phyloP scores from a whole-genome alignment of 2,888 invertebrate genomes.

The Mythimna ferrago region DNA sequence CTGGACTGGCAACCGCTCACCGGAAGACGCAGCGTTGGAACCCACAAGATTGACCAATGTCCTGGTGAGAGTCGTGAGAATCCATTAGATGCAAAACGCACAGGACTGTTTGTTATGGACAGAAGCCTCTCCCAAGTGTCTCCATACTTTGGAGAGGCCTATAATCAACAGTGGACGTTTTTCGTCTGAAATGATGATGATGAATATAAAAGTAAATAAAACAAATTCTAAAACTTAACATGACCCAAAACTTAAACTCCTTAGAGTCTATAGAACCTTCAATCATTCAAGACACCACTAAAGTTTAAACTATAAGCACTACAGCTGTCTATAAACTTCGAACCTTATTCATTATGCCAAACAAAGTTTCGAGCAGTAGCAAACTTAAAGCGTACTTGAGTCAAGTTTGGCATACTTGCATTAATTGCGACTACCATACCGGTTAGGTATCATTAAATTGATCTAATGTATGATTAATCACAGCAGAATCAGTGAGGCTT shows the following conservation, averaged over 20 bases:
- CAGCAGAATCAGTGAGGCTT: slow-evolving; percentile 2
- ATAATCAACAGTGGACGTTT: too few species aligned
- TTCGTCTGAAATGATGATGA: too few species aligned
- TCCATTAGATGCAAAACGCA: too few species aligned
- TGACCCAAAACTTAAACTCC: neutral
- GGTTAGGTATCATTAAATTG: slow-evolving; percentile 39
- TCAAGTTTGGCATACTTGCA: slow-evolving; percentile 49
- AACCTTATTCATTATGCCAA: slow-evolving; percentile 50
- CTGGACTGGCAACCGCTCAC: too few species aligned
- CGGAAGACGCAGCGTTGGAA: too few species aligned
- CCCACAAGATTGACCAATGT: too few species aligned
- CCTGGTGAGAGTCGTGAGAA: too few species aligned
- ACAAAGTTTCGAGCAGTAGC: slow-evolving; percentile 31
- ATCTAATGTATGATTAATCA: slow-evolving; percentile 39
- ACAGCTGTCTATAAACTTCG: slow-evolving; percentile 31
- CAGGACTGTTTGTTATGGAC: too few species aligned
- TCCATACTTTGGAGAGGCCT: too few species aligned
- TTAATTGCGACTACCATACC: slow-evolving; percentile 36
- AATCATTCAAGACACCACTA: neutral
- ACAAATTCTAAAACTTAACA: neutral
- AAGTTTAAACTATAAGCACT: slow-evolving; percentile 11
- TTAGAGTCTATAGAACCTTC: neutral
- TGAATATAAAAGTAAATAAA: too few species aligned
- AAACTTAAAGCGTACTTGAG: slow-evolving; percentile 36
- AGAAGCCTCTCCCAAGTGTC: too few species aligned